phyloP scores from a whole-genome alignment of 37 sponge, comb jelly and placozoan species.

The Halichondria panicea region DNA sequence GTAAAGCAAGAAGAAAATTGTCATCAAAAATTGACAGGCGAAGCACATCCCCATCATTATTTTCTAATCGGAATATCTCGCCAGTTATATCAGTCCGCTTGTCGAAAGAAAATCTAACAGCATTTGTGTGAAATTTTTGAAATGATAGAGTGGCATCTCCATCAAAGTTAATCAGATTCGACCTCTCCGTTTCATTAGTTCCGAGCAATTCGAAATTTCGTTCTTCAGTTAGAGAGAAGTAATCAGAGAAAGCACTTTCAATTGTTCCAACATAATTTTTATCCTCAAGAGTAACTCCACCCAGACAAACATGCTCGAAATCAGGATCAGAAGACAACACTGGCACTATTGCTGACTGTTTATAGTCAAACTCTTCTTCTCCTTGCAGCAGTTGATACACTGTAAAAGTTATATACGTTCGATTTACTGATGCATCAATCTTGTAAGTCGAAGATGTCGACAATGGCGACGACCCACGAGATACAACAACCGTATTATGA shows the following conservation, averaged over 20 bases:
- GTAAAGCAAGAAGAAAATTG: background rate
- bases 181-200: background rate
- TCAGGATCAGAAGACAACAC: too few species aligned
- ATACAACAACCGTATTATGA: background rate
- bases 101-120: conserved; percentile 8
- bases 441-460: background rate
- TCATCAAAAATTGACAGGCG: background rate
- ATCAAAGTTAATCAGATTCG: background rate
- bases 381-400: background rate
- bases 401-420: background rate
- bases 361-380: too few species aligned
- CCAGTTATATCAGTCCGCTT: background rate
- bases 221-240: conserved; percentile 11
- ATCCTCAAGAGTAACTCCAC: conserved; percentile 25
- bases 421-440: background rate
- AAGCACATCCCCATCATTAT: background rate
- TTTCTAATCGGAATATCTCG: background rate
- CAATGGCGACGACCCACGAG: background rate
- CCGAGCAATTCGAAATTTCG: conserved; percentile 9
- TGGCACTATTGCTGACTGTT: too few species aligned
- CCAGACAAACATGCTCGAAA: conserved; percentile 20
- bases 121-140: background rate
- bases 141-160: background rate
- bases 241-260: conserved; percentile 11
- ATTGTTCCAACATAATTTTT: conserved; percentile 8